Percentiles rank a stretch among this genome's conserved stretches.
Evolutionary conservation across 2,888 invertebrate species (phyloP).

Genomic region (Ectemnius cavifrons): DNA sequence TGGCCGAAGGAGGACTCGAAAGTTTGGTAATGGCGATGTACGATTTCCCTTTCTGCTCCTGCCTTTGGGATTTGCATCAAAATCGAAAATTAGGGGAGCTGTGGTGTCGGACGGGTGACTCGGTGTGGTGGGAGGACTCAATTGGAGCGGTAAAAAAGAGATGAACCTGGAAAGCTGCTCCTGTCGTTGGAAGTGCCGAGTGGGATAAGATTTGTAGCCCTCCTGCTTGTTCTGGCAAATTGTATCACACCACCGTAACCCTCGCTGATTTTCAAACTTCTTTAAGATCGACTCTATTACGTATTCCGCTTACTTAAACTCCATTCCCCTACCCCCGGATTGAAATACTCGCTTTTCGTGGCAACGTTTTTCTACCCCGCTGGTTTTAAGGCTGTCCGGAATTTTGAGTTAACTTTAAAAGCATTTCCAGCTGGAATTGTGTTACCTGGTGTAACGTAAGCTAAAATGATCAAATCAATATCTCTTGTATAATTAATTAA

Average conservation of each 20-base stretch:
- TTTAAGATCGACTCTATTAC: constrained; percentile 1
- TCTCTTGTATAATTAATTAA: too few relatives aligned
- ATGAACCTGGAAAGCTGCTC: not conserved
- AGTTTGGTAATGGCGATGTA: constrained; percentile 48
- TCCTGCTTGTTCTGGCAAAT: not conserved
- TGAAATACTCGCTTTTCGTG: too few relatives aligned
- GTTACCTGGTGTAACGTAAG: too few relatives aligned
- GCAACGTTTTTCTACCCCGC: too few relatives aligned
- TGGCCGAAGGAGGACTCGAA: constrained; percentile 30
- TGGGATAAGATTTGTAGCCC: constrained; percentile 12
- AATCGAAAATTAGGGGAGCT: constrained; percentile 30
- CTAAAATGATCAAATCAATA: too few relatives aligned
- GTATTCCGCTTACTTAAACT: not conserved
- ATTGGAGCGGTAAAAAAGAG: constrained; percentile 3
- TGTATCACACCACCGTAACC: not conserved
- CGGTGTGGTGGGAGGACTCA: too few relatives aligned
- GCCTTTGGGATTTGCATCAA: constrained; percentile 35
- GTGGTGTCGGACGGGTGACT: not conserved
- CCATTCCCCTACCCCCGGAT: too few relatives aligned
- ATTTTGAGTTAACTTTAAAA: too few relatives aligned
- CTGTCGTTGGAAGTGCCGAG: not conserved
- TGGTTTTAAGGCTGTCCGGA: too few relatives aligned
- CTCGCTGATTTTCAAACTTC: not conserved
- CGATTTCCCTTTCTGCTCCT: constrained; percentile 39
- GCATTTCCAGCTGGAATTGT: too few relatives aligned